phyloP scores from a whole-genome alignment of 2,113 vertebrate genomes.

The Bos indicus region DNA sequence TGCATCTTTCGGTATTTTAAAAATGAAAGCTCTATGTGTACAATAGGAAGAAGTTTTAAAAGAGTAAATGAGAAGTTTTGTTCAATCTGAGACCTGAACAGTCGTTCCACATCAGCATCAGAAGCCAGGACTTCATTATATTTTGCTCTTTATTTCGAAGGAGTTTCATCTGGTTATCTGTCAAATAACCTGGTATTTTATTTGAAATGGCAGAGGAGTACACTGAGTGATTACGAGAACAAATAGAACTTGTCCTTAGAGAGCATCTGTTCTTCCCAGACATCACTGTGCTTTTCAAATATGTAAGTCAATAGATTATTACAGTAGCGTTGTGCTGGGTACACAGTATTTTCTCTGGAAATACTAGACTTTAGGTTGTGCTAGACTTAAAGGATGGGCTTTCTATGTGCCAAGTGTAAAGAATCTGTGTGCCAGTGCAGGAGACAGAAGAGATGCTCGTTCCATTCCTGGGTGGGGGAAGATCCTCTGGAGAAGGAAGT shows the following conservation, averaged over 20 bases:
- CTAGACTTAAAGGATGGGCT: neutral
- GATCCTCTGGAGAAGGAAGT: neutral
- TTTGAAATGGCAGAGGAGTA: neutral
- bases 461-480: neutral
- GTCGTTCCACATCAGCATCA: neutral
- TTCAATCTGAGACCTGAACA: neutral
- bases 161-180: neutral
- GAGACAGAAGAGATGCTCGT: neutral
- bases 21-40: conserved; percentile 22
- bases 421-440: neutral
- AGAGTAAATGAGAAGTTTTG: neutral
- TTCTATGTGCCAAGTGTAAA: neutral
- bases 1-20: conserved; percentile 37
- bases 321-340: neutral
- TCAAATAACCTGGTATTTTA: neutral
- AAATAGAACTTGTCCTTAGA: neutral
- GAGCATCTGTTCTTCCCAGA: neutral
- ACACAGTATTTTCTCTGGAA: neutral
- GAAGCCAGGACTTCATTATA: neutral
- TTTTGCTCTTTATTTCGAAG: neutral
- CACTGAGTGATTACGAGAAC: neutral
- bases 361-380: neutral
- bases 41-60: neutral
- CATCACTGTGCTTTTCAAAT: neutral
- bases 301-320: neutral